These are phyloP conservation scores for Orthonyx spaldingii DNA, from an alignment of 2,113 vertebrate genomes.

Conservation along the genomic window DNA sequence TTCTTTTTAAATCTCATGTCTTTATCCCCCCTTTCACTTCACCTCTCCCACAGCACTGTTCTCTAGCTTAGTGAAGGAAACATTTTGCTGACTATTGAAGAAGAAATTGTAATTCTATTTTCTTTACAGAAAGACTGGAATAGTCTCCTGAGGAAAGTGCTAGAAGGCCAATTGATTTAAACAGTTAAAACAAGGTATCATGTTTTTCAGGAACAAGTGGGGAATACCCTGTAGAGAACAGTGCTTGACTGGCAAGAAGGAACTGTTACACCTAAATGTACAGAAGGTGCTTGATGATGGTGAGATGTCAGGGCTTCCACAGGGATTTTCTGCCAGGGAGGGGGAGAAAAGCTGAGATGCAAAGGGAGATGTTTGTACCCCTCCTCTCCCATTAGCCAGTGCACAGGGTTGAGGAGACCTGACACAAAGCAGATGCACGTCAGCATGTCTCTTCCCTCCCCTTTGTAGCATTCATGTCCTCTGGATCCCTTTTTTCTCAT, in stretches of 20 bases:
- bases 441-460: neutral
- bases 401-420: neutral
- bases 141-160: neutral
- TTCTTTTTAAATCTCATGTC: neutral
- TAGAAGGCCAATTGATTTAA: neutral
- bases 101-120: neutral
- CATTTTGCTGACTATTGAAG: neutral
- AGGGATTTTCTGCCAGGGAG: neutral
- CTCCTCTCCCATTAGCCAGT: neutral
- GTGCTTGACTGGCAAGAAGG: neutral
- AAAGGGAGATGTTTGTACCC: neutral
- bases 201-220: neutral
- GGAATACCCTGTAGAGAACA: neutral
- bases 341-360: neutral
- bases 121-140: neutral
- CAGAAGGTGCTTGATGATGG: neutral
- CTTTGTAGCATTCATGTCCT: neutral
- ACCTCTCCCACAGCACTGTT: neutral
- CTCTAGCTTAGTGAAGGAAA: neutral
- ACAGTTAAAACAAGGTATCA: neutral
- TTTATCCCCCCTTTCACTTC: neutral
- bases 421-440: neutral
- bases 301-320: neutral
- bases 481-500: accelerated
- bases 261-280: neutral